These are phyloP conservation scores for Emydura subglobosa DNA, from an alignment of 2,113 vertebrate genomes.

Conservation along the genomic window DNA sequence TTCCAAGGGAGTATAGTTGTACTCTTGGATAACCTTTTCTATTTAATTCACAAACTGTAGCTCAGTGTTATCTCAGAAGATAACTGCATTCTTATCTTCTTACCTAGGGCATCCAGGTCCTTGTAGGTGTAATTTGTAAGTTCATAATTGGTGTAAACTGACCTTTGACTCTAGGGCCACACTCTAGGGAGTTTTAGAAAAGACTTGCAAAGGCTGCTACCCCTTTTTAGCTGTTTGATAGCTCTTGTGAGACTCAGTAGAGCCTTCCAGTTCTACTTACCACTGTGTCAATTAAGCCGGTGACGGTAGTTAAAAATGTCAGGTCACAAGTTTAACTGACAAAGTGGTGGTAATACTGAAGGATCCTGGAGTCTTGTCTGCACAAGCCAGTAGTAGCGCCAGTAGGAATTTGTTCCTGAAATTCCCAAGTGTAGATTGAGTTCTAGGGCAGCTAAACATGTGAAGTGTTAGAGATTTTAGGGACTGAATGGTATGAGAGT, in stretches of 20 bases:
- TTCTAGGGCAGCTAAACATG: neutral
- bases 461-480: fast-evolving
- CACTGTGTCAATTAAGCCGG: fast-evolving
- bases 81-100: neutral
- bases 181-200: neutral
- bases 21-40: neutral
- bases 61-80: neutral
- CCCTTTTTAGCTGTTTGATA: neutral
- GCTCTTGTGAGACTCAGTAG: neutral
- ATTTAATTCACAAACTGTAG: neutral
- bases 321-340: neutral
- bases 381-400: neutral
- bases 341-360: fast-evolving
- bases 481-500: neutral
- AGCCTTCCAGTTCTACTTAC: neutral
- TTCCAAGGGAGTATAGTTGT: neutral
- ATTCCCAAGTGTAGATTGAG: neutral
- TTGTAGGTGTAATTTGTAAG: neutral
- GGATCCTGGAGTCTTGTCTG: neutral
- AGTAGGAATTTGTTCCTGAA: neutral
- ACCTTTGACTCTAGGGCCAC: neutral
- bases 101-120: neutral
- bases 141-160: neutral
- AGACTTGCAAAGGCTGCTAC: neutral
- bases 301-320: neutral